Evolutionary conservation across 2,797 vertebrate genomes (phyloP), one percentile per base, ranked within the genome.

Genomic region (Myotis daubentonii): DNA sequence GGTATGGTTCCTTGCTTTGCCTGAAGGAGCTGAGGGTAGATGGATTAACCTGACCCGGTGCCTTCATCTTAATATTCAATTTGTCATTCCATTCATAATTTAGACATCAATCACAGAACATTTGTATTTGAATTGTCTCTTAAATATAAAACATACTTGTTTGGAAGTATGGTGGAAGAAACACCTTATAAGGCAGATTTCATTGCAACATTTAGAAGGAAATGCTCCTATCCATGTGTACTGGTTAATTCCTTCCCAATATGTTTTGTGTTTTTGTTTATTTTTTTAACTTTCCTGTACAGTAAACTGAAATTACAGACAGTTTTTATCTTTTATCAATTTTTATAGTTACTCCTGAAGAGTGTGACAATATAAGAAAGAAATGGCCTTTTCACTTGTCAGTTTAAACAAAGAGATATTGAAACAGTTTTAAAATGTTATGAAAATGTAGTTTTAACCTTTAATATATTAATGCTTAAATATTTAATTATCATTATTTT

Each of bases 141-240:
- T 87, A 90, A 93, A 90, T 90, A 71, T 4, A 92, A 41, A 70
- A 75, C 36, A 65, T 71, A 65, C 25, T 92, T 87, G 13, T 76
- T 94, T 84, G 55, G 79, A 90, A 91, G 49, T 87, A 17, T 93
- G 22, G 93, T 93, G n/a, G 22, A 80, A 94, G 83, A 79, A 71
- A 87, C 49, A 33, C 53, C 76, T 89, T 68, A 89, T 68, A 87
- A 49, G 89, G 51, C 44, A 94, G 66, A 68, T 84, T 84, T 87
- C 51, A 71, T 38, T 93, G 82, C 33, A 76, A 65, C n/a, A 93
- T 62, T 90, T 87, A 90, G 51, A 93, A 90, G 51, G 22, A 87
- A 95, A 80, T 80, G 78, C 30, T 87, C 28, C 66, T 75, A 88
- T 66, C 22, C n/a, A 57, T 93, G 76, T 91, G 51, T 57, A 82